phyloP scores from a whole-genome alignment of 2,113 vertebrate species.

The Spea multiplicata region DNA sequence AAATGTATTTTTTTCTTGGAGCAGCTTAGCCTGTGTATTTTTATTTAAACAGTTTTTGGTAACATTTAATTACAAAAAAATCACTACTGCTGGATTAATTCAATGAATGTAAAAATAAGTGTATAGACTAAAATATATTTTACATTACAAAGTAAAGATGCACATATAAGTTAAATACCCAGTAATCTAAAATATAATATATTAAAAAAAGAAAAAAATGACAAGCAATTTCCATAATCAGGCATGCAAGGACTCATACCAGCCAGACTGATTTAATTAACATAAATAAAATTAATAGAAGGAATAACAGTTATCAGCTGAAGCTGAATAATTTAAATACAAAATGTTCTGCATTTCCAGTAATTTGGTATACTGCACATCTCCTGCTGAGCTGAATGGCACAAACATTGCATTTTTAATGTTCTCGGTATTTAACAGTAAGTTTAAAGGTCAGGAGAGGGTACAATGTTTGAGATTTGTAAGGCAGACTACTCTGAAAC shows the following conservation, averaged over 20 bases:
- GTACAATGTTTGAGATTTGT: constrained; percentile 4
- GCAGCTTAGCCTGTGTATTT: too few species aligned
- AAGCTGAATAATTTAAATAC: constrained; percentile 23
- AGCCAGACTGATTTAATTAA: constrained; percentile 26
- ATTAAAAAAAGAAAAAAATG: background rate
- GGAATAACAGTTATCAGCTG: constrained; percentile 25
- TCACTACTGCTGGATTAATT: too few species aligned
- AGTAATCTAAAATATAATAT: background rate
- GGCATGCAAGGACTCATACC: constrained; percentile 5
- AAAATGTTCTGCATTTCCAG: constrained; percentile 24
- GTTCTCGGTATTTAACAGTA: constrained; percentile 22
- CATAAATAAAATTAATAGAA: constrained; percentile 39
- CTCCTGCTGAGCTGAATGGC: constrained; percentile 20
- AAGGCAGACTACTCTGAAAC: background rate
- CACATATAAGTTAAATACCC: background rate
- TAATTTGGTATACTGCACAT: constrained; percentile 25
- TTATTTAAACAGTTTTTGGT: too few species aligned
- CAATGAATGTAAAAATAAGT: too few species aligned
- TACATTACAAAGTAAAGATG: too few species aligned
- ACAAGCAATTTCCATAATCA: constrained; percentile 26
- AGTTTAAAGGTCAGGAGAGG: constrained; percentile 16
- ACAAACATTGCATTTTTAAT: constrained; percentile 31
- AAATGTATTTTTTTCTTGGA: too few species aligned
- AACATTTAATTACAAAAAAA: too few species aligned
- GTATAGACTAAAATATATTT: too few species aligned